phyloP scores from a whole-genome alignment of 1,140 invertebrate genomes.

The Aphelinus certus region DNA sequence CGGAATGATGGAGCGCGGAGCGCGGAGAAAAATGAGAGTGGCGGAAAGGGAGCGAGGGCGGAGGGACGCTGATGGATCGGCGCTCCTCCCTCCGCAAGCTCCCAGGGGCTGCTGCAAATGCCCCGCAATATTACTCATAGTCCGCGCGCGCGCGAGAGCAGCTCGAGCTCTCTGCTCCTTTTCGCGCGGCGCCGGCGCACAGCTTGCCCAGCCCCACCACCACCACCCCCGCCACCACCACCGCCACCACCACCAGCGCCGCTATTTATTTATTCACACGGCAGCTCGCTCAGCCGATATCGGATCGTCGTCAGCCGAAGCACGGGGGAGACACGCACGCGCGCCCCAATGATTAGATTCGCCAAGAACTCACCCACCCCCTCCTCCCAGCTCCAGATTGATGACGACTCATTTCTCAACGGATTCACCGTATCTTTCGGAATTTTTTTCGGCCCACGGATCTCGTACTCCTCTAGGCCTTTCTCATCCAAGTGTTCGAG shows the following conservation, averaged over 20 bases:
- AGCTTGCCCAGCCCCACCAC: neutral
- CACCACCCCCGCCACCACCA: neutral
- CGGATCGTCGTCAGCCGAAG: constrained; percentile 8
- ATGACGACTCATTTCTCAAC: no score
- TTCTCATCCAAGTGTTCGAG: no score
- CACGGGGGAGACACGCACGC: neutral
- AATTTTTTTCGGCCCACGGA: no score
- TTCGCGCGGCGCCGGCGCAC: no score
- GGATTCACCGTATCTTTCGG: no score
- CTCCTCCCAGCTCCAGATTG: no score
- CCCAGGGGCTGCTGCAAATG: constrained; percentile 59
- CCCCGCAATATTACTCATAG: constrained; percentile 66
- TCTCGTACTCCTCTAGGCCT: no score
- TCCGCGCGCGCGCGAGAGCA: constrained; percentile 46
- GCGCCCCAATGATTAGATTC: neutral
- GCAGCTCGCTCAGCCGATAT: constrained; percentile 3
- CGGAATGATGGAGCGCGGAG: constrained; percentile 67
- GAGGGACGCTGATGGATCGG: constrained; percentile 67
- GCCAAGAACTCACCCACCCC: no score
- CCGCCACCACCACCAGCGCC: no score
- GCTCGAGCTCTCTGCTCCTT: no score
- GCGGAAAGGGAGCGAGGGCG: constrained; percentile 65
- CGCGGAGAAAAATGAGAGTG: constrained; percentile 67
- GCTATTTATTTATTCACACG: constrained; percentile 36
- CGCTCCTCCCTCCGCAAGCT: constrained; percentile 59